Conservation (phyloP, 2,797 vertebrate species). For the Scleropages formosus region DNA sequence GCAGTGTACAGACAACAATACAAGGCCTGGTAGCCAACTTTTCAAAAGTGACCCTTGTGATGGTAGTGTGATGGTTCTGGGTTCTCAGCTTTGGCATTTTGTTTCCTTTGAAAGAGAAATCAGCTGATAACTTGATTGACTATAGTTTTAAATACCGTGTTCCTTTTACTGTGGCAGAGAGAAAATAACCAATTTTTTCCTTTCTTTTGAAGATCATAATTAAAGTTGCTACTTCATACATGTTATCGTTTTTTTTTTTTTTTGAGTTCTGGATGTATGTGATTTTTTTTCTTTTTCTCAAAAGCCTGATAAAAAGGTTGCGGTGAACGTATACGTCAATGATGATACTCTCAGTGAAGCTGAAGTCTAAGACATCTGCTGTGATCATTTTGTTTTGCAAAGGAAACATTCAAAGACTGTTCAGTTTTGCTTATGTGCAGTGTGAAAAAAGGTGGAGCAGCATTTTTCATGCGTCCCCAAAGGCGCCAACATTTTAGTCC, state of each 20-base stretch:
- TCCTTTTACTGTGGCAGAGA: neutral
- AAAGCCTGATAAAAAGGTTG: no score
- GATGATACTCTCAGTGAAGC: no score
- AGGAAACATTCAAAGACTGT: no score
- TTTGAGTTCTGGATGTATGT: no score
- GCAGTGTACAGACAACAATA: neutral
- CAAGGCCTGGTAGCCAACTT: neutral
- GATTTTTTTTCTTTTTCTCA: no score
- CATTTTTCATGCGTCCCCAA: no score
- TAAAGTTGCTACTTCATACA: neutral
- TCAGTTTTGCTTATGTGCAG: no score
- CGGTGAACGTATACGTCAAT: no score
- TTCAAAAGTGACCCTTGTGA: neutral
- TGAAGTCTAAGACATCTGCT: no score
- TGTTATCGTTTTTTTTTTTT: neutral
- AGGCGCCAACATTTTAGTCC: no score
- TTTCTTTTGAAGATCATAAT: neutral
- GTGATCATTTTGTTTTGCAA: no score
- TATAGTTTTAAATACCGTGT: neutral
- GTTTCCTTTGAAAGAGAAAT: neutral
- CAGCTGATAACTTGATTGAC: neutral
- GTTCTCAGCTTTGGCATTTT: slow-evolving; percentile 1
- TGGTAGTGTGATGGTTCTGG: neutral
- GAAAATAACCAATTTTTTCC: neutral
- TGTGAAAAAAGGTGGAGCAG: no score